phyloP scores from a whole-genome alignment of 2,797 vertebrate genomes.

The Masticophis lateralis region DNA sequence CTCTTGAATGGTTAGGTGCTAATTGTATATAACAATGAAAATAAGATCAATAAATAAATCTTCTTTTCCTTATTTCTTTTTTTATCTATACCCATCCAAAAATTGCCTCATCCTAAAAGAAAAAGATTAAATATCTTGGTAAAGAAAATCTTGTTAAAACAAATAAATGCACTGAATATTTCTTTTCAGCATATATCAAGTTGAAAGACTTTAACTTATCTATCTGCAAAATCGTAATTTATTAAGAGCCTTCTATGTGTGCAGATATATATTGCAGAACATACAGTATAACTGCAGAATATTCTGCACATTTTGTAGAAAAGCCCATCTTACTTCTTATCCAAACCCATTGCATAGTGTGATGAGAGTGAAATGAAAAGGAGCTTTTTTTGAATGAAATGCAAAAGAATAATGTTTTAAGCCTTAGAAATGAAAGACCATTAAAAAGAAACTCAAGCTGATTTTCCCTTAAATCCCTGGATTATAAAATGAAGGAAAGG shows the following conservation, averaged over 20 bases:
- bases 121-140: conserved; percentile 40
- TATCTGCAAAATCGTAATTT: background rate
- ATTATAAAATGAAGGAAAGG: background rate
- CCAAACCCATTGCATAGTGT: background rate
- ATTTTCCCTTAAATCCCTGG: background rate
- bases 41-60: conserved; percentile 33
- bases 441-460: background rate
- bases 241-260: background rate
- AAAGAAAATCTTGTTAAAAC: background rate
- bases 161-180: background rate
- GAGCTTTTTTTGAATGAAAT: background rate
- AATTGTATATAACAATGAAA: conserved; percentile 31
- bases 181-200: background rate
- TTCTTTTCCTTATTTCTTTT: conserved; percentile 50
- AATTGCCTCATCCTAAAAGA: conserved; percentile 59
- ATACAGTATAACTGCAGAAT: background rate
- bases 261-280: background rate
- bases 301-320: background rate
- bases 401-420: background rate
- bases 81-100: conserved; percentile 65
- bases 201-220: background rate
- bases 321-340: background rate
- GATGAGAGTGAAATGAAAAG: background rate
- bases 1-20: conserved; percentile 4
- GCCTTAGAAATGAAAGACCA: background rate